phyloP scores from a whole-genome alignment of 2,797 vertebrate genomes.

The Scleropages formosus region DNA sequence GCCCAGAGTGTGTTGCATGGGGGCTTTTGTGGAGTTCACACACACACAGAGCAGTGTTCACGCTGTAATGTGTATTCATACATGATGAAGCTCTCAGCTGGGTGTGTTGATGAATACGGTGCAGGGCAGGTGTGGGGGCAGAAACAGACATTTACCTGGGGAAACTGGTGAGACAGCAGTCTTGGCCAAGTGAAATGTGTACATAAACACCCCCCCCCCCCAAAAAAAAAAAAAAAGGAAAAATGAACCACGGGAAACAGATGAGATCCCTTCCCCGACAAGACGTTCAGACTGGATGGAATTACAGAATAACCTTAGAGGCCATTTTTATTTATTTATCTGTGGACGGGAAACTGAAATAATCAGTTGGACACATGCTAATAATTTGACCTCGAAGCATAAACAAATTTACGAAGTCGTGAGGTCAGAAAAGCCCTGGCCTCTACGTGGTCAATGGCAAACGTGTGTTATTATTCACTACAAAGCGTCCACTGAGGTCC shows the following conservation, averaged over 20 bases:
- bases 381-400: constrained; percentile 10
- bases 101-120: constrained; percentile 29
- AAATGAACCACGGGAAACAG: constrained; percentile 8
- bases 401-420: constrained; percentile 15
- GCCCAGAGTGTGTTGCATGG: background rate
- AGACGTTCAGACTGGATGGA: background rate
- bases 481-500: background rate
- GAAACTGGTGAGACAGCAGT: constrained; percentile 9
- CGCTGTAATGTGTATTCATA: background rate
- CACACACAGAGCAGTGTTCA: constrained; percentile 13
- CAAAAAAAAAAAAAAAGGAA: no score
- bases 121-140: constrained; percentile 25
- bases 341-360: background rate
- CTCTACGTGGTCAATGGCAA: constrained; percentile 1
- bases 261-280: background rate
- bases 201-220: constrained; percentile 5
- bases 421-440: constrained; percentile 2
- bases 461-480: background rate
- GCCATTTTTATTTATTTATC: background rate
- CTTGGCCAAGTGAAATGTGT: constrained; percentile 20
- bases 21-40: constrained; percentile 7
- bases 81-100: background rate
- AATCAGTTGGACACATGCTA: background rate
- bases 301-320: background rate
- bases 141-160: background rate